These are phyloP conservation scores for Diabrotica undecimpunctata DNA, from an alignment of 1,140 invertebrate genomes.

Conservation along the genomic window DNA sequence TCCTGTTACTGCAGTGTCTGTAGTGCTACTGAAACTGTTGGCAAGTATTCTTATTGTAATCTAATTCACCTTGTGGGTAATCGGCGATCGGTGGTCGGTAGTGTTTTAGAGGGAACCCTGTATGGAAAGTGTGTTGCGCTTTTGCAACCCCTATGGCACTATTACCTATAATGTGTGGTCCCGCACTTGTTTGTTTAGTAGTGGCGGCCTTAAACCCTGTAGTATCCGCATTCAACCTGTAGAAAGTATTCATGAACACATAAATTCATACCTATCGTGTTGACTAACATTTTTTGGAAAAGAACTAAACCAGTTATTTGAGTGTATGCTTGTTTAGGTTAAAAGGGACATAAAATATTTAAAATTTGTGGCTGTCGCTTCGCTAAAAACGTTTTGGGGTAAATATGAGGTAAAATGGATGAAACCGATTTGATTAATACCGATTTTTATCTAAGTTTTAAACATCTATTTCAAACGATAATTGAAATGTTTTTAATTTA, in stretches of 20 bases:
- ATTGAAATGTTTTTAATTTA: too few species aligned
- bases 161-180: constrained; percentile 28
- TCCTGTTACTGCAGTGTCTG: too few species aligned
- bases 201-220: constrained; percentile 30
- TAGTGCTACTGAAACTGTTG: too few species aligned
- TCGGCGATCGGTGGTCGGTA: background rate
- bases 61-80: background rate
- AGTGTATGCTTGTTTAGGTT: too few species aligned
- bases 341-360: too few species aligned
- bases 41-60: too few species aligned
- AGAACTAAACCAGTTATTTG: background rate
- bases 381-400: too few species aligned
- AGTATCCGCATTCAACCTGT: constrained; percentile 27
- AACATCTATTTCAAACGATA: too few species aligned
- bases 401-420: too few species aligned
- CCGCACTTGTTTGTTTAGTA: constrained; percentile 33
- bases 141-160: constrained; percentile 33
- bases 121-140: constrained; percentile 37
- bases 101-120: constrained; percentile 16
- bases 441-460: too few species aligned
- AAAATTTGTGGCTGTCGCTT: too few species aligned
- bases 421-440: too few species aligned
- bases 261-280: background rate
- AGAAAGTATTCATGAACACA: constrained; percentile 10
- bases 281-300: background rate